A percentile compares a stretch with the other conserved stretches of the same genome.
Evolutionary conservation across 2,797 vertebrate genomes (phyloP).

Genomic region (Pseudomugil tenellus): DNA sequence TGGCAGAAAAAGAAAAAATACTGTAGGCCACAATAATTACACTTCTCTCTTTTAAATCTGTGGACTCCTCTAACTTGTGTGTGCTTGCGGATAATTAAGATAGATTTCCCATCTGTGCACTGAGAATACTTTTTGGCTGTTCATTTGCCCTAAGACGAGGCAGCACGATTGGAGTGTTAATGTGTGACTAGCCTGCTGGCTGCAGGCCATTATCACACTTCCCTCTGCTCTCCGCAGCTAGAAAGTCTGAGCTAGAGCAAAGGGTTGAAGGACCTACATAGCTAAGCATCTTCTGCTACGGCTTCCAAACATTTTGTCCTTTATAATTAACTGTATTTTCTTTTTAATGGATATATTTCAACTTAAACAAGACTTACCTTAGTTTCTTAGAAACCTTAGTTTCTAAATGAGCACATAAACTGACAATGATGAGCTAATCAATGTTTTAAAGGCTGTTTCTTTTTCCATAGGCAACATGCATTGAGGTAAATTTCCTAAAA

Average conservation of each 20-base stretch:
- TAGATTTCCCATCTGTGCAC: conserved; percentile 42
- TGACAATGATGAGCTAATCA: background rate
- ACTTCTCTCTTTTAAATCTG: conserved; percentile 22
- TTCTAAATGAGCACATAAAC: background rate
- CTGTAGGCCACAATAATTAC: conserved; percentile 28
- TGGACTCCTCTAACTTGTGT: conserved; percentile 22
- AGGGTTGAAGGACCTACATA: conserved; percentile 16
- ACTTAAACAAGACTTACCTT: no score
- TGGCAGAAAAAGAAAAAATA: conserved; percentile 24
- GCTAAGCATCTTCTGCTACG: background rate
- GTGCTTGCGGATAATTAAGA: conserved; percentile 54
- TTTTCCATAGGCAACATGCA: background rate
- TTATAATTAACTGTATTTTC: background rate
- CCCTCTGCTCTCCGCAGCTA: conserved; percentile 26
- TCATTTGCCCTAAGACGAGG: conserved; percentile 43
- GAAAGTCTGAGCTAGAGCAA: conserved; percentile 11
- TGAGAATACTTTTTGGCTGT: conserved; percentile 44
- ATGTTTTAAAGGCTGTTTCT: background rate
- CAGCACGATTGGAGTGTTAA: conserved; percentile 21
- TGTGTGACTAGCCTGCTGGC: conserved; percentile 49
- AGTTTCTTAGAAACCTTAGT: no score
- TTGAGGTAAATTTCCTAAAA: background rate
- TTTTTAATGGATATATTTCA: no score
- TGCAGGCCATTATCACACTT: conserved; percentile 46
- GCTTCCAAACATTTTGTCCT: background rate